Base-by-base conservation (phyloP, 2,113 vertebrate genomes). In the Phalacrocorax pelagicus region DNA sequence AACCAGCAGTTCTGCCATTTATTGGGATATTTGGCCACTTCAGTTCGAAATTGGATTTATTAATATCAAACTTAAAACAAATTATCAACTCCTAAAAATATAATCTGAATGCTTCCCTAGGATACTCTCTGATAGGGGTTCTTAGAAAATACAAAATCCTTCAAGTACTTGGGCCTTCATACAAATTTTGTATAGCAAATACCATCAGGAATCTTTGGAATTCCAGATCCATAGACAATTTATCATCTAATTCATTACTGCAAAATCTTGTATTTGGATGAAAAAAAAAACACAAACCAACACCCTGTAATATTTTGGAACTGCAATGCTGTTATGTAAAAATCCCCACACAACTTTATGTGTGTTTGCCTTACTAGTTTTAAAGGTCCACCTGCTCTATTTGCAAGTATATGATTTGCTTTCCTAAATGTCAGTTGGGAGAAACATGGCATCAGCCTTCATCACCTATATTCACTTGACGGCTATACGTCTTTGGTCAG, bases 281-380 rank as follows among this genome's bases (percentile, higher is more conserved):
- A 26, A 4, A 5, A 24, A 66, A n/a, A 16, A 29, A 17, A 32
- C 38, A 38, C 51, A 57, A 2, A 0, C 12, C 42, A 0, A 15
- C 6, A 14, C 4, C 12, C 5, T 44, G 49, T 40, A 78, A 6
- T 58, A 57, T 61, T 70, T 77, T 59, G 20, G 59, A 78, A 81
- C 40, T 90, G n/a, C 8, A 66, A n/a, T 29, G 42, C 24, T 77
- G 2, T 59, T 66, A 54, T 4, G 23, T 67, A 80, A 90, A 94
- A 71, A 59, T 12, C 15, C 15, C 10, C 46, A 26, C 20, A 34
- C 10, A 74, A 38, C 7, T 59, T 74, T 8, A n/a, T n/a, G 46
- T 19, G 17, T 24, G 13, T 54, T 91, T 81, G 10, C 29, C 51
- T 51, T n/a, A n/a, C 69, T 74, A 38, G 73, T 71, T 73, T 55